phyloP scores from a whole-genome alignment of 2,888 invertebrate species.

The Heliconius aoede region DNA sequence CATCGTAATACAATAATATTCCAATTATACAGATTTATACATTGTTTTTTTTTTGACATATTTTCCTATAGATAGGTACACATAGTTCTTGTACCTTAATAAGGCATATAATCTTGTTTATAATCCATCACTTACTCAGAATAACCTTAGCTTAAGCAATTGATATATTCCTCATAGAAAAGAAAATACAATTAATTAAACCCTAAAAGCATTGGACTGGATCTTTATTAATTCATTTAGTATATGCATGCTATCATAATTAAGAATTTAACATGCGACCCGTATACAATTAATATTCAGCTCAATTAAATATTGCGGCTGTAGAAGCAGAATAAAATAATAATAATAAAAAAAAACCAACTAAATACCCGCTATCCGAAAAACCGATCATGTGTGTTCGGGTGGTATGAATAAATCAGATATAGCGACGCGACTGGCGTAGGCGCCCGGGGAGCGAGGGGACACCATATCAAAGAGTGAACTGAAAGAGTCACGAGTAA shows the following conservation, averaged over 20 bases:
- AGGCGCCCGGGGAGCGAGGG: conserved; percentile 71
- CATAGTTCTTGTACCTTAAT: not conserved
- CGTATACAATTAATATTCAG: conserved; percentile 50
- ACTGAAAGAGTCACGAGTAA: conserved; percentile 79
- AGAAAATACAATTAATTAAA: not conserved
- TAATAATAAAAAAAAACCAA: conserved; percentile 48
- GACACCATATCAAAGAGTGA: conserved; percentile 72
- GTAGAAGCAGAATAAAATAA: conserved; percentile 62
- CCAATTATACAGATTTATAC: not conserved
- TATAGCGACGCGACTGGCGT: conserved; percentile 71
- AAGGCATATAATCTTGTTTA: not conserved
- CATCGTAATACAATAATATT: conserved; percentile 28
- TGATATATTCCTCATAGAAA: not conserved
- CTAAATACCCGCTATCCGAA: conserved; percentile 59
- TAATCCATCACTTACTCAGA: not conserved
- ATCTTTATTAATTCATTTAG: conserved; percentile 22
- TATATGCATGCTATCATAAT: conserved; percentile 37
- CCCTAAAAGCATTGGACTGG: conserved; percentile 6
- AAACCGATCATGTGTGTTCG: conserved; percentile 80
- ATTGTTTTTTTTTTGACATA: not conserved
- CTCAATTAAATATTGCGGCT: conserved; percentile 60
- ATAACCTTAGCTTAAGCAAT: not conserved
- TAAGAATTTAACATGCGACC: conserved; percentile 49
- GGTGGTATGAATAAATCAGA: conserved; percentile 82
- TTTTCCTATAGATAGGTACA: not conserved